Conservation (phyloP, 2,888 invertebrate species). For the Ecdyonurus torrentis region DNA sequence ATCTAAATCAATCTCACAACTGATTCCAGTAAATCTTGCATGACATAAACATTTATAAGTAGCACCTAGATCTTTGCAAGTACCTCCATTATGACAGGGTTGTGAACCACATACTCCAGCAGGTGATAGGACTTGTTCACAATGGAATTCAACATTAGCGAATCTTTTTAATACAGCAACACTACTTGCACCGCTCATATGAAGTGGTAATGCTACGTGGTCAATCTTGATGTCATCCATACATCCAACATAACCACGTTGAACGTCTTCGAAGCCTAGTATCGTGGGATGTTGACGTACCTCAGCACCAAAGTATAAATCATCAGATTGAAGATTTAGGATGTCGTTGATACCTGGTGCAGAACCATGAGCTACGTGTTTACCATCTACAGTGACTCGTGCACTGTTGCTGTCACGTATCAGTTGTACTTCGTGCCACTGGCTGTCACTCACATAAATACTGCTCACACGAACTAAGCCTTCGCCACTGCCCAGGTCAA, state of each 20-base stretch:
- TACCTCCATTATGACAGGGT: constrained; percentile 63
- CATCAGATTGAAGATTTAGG: constrained; percentile 67
- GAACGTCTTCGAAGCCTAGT: constrained; percentile 46
- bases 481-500: constrained; percentile 85
- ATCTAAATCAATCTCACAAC: constrained; percentile 73
- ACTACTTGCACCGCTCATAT: constrained; percentile 46
- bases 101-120: constrained; percentile 56
- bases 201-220: constrained; percentile 54
- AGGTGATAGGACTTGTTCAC: constrained; percentile 39
- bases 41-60: constrained; percentile 63
- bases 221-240: constrained; percentile 73
- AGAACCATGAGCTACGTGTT: constrained; percentile 50
- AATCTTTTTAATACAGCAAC: constrained; percentile 45
- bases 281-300: constrained; percentile 48
- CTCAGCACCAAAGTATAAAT: constrained; percentile 71
- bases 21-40: constrained; percentile 52
- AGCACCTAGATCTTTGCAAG: constrained; percentile 38
- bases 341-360: constrained; percentile 70
- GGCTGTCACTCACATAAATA: constrained; percentile 63
- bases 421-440: constrained; percentile 65
- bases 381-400: constrained; percentile 60
- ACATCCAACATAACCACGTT: constrained; percentile 79
- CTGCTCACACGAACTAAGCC: constrained; percentile 62
- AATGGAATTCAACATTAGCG: constrained; percentile 52
- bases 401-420: constrained; percentile 69